Evolutionary conservation across 2,113 vertebrate genomes (phyloP).

Genomic region (Rostratula benghalensis): DNA sequence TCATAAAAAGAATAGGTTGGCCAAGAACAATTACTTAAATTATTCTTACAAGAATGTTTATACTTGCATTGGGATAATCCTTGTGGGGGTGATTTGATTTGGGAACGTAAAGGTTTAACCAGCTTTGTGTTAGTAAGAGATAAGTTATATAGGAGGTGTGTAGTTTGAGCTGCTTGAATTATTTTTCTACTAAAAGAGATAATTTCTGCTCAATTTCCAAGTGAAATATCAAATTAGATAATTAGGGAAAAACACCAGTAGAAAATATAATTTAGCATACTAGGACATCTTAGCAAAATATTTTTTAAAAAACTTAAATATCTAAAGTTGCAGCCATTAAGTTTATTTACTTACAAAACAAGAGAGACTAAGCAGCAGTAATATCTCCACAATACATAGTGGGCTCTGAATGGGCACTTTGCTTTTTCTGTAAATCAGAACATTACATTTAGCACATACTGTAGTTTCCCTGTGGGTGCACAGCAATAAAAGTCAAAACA

Average conservation of each 20-base stretch:
- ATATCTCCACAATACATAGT: slow-evolving; percentile 2
- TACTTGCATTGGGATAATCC: slow-evolving; percentile 8
- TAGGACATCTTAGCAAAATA: not conserved
- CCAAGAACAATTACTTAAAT: slow-evolving; percentile 3
- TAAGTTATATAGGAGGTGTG: not conserved
- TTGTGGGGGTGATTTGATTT: slow-evolving; percentile 1
- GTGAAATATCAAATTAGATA: not conserved
- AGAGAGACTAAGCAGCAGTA: not conserved
- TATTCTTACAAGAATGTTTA: slow-evolving; percentile 10
- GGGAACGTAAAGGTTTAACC: not conserved
- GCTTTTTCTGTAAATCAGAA: slow-evolving; percentile 47
- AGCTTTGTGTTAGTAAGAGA: not conserved
- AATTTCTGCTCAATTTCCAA: not conserved
- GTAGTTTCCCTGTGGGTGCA: slow-evolving; percentile 20
- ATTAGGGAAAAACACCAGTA: not conserved
- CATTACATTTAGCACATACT: slow-evolving; percentile 13
- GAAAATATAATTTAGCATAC: not conserved
- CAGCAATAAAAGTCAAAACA: slow-evolving; percentile 46
- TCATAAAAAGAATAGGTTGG: not conserved
- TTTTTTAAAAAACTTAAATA: not conserved
- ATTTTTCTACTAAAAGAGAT: not conserved
- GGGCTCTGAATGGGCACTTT: not conserved
- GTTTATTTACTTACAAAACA: not conserved
- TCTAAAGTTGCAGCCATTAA: not conserved
- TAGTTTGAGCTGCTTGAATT: not conserved